A percentile compares a stretch with the other conserved stretches of the same genome.
Evolutionary conservation across 2,888 invertebrate species (phyloP).

Genomic region (Synergus gifuensis): DNA sequence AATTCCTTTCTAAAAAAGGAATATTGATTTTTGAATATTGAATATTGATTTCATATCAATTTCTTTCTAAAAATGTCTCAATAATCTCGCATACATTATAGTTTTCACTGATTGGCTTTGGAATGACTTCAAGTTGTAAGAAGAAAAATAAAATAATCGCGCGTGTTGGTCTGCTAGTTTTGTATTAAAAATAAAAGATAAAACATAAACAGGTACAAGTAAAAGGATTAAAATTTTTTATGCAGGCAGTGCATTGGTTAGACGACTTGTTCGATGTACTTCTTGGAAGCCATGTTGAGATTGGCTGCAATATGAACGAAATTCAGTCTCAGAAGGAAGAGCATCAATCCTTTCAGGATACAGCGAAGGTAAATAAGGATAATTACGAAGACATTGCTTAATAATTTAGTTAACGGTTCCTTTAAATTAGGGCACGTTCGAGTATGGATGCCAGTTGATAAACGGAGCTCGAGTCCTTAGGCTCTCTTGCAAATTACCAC

Average conservation of each 20-base stretch:
- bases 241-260: constrained; percentile 86
- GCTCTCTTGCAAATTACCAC: constrained; percentile 84
- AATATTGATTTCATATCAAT: too few species aligned
- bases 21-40: too few species aligned
- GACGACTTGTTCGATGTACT: constrained; percentile 86
- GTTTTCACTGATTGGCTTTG: too few species aligned
- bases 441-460: constrained; percentile 88
- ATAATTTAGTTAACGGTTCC: background rate
- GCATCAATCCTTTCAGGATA: constrained; percentile 87
- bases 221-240: constrained; percentile 40
- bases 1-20: too few species aligned
- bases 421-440: constrained; percentile 84
- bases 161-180: too few species aligned
- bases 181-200: too few species aligned
- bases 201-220: background rate
- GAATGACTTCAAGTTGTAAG: too few species aligned
- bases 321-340: constrained; percentile 87
- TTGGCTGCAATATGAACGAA: constrained; percentile 86
- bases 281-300: constrained; percentile 84
- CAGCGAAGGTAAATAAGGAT: constrained; percentile 83
- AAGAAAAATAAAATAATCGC: too few species aligned
- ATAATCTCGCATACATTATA: too few species aligned
- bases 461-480: constrained; percentile 87
- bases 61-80: too few species aligned
- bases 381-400: background rate